Evolutionary conservation across 2,888 invertebrate species (phyloP).

Genomic region (Unio pictorum): DNA sequence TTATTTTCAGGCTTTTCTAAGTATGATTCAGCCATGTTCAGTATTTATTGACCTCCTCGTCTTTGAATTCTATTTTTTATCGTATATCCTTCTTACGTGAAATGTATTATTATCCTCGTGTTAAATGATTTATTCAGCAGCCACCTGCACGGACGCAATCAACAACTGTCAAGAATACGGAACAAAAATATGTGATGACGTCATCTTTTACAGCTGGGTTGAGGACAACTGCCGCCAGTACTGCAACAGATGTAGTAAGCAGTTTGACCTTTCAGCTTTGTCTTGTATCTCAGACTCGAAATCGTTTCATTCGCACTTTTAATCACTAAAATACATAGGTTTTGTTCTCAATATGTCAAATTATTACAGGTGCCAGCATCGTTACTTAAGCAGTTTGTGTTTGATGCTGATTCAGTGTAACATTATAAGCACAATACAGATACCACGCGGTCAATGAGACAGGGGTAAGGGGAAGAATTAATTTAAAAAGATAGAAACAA

Average conservation of each 20-base stretch:
- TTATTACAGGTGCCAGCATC: background rate
- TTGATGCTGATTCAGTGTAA: background rate
- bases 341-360: background rate
- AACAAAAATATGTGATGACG: conserved; percentile 16
- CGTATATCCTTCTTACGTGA: too few species aligned
- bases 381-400: background rate
- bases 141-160: conserved; percentile 15
- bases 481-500: background rate
- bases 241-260: conserved; percentile 33
- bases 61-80: too few species aligned
- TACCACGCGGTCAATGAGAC: too few species aligned
- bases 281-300: too few species aligned
- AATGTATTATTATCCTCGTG: background rate
- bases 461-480: background rate
- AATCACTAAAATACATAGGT: background rate
- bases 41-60: too few species aligned
- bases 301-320: too few species aligned
- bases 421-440: background rate
- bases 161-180: conserved; percentile 24
- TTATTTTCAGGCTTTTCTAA: too few species aligned
- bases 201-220: conserved; percentile 30
- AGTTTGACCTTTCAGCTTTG: background rate
- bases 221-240: conserved; percentile 26
- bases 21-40: too few species aligned
- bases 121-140: background rate